Evolutionary conservation across 2,113 vertebrate species (phyloP).

Genomic region (Malurus alboscapulatus): DNA sequence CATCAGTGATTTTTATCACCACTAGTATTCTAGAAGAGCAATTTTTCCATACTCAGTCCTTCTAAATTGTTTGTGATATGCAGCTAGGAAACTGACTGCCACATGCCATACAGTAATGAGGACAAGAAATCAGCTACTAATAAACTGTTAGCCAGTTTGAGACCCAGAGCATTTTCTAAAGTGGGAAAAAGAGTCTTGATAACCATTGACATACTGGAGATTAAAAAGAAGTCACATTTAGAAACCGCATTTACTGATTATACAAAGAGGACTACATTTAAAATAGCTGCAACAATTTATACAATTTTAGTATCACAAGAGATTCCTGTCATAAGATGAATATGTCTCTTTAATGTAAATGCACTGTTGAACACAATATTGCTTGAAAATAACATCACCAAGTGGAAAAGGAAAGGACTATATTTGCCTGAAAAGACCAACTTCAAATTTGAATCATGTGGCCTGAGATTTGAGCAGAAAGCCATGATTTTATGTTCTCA

Average conservation of each 20-base stretch:
- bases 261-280: not conserved
- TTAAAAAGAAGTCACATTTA: not conserved
- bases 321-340: not conserved
- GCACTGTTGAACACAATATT: not conserved
- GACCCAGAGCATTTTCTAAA: not conserved
- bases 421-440: not conserved
- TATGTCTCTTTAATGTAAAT: not conserved
- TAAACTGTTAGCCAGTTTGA: not conserved
- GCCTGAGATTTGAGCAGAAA: not conserved
- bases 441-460: not conserved
- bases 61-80: not conserved
- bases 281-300: conserved; percentile 12
- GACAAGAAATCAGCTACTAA: not conserved
- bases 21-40: not conserved
- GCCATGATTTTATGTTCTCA: not conserved
- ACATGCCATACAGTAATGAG: not conserved
- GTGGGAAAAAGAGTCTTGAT: not conserved
- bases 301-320: not conserved
- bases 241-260: not conserved
- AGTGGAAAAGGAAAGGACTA: not conserved
- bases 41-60: not conserved
- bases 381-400: not conserved
- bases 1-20: not conserved
- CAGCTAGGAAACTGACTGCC: not conserved
- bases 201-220: not conserved